Percentiles rank a stretch among this genome's conserved stretches.
Conservation (phyloP, 2,113 vertebrate genomes). For the Gallinago media region DNA sequence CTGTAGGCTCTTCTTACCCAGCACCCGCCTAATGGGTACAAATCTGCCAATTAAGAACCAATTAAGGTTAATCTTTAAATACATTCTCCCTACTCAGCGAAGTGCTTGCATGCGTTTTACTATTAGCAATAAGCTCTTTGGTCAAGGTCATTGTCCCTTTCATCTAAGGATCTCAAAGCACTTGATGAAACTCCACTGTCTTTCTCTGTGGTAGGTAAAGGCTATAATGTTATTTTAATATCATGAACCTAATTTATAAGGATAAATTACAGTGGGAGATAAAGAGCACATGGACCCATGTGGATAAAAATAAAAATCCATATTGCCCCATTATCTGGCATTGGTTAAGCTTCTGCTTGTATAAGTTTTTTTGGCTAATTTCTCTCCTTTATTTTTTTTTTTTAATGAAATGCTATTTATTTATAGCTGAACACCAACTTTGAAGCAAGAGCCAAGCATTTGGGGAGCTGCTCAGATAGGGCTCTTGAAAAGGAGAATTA, state of each 20-base stretch:
- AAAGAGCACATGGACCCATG: conserved; percentile 36
- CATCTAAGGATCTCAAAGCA: conserved; percentile 47
- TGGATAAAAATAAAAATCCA: conserved; percentile 65
- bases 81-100: neutral
- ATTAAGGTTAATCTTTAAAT: conserved; percentile 10
- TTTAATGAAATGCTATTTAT: conserved; percentile 65
- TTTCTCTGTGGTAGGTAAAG: conserved; percentile 62
- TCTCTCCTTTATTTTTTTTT: conserved; percentile 2
- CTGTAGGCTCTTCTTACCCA: neutral
- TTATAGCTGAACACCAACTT: conserved; percentile 56
- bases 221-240: conserved; percentile 61
- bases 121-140: neutral
- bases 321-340: conserved; percentile 61
- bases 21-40: conserved; percentile 10
- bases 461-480: conserved; percentile 53
- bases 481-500: conserved; percentile 46
- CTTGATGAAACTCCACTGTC: conserved; percentile 32
- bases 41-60: conserved; percentile 26
- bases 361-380: conserved; percentile 58
- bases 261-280: conserved; percentile 64
- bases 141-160: conserved; percentile 21
- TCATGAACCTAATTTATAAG: conserved; percentile 51
- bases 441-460: conserved; percentile 65
- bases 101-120: neutral
- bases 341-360: conserved; percentile 58